Conservation (phyloP, 2,888 invertebrate species). For the Conops quadrifasciatus region DNA sequence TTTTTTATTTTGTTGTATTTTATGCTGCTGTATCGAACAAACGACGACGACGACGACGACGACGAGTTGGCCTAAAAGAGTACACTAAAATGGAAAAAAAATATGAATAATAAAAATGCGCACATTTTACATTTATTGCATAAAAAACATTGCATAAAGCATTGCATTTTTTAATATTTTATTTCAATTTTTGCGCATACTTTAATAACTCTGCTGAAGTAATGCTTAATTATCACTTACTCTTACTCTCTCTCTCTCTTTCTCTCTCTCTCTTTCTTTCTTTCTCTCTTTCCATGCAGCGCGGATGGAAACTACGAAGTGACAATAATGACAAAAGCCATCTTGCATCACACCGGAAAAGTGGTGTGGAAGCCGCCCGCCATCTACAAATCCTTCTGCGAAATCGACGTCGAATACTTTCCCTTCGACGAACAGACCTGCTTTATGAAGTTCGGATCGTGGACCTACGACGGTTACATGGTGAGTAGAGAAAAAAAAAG, state of each 20-base stretch:
- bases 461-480: conserved; percentile 95
- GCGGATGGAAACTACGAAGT: conserved; percentile 98
- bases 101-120: background rate
- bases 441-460: conserved; percentile 91
- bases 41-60: too few relatives aligned
- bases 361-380: conserved; percentile 98
- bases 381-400: conserved; percentile 97
- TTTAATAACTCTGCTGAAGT: background rate
- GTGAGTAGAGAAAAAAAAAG: conserved; percentile 67
- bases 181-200: too few relatives aligned
- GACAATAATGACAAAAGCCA: conserved; percentile 97
- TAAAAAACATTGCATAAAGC: background rate
- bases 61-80: too few relatives aligned
- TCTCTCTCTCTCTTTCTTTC: conserved; percentile 31
- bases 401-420: conserved; percentile 94
- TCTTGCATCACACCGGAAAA: conserved; percentile 90
- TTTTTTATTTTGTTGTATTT: background rate
- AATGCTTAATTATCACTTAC: background rate
- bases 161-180: background rate
- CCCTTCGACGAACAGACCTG: conserved; percentile 95
- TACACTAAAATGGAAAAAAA: too few relatives aligned
- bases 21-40: background rate
- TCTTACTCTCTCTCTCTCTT: conserved; percentile 3
- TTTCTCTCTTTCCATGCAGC: conserved; percentile 68
- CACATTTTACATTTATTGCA: conserved; percentile 12